Conservation (phyloP, 2,888 invertebrate genomes). For the Vanessa cardui region DNA sequence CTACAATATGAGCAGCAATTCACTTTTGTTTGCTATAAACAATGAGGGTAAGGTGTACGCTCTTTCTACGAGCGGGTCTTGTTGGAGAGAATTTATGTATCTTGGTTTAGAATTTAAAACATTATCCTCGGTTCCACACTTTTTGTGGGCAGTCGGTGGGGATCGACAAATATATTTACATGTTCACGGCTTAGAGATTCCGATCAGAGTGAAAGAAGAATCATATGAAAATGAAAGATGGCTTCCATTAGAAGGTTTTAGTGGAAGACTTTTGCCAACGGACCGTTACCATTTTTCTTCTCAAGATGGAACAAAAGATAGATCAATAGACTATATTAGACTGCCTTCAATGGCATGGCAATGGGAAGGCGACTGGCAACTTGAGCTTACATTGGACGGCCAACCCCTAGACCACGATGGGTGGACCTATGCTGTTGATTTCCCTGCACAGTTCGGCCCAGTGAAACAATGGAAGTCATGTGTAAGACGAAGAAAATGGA, state of each 20-base stretch:
- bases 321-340: constrained; percentile 90
- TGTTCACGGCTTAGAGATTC: constrained; percentile 94
- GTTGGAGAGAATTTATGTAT: constrained; percentile 94
- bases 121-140: constrained; percentile 91
- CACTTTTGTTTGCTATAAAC: constrained; percentile 91
- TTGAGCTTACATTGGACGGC: constrained; percentile 92
- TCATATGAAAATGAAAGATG: constrained; percentile 97
- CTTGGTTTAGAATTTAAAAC: constrained; percentile 94
- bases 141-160: constrained; percentile 96
- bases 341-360: constrained; percentile 97
- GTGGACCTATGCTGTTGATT: constrained; percentile 97
- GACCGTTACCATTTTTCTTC: constrained; percentile 94
- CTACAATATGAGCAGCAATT: constrained; percentile 82
- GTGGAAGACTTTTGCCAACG: constrained; percentile 91
- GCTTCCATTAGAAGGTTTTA: constrained; percentile 95
- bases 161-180: constrained; percentile 96
- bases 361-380: constrained; percentile 97
- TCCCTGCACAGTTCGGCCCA: constrained; percentile 91
- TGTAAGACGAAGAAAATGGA: constrained; percentile 95
- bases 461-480: constrained; percentile 95
- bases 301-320: constrained; percentile 90
- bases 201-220: constrained; percentile 94
- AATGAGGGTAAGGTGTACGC: constrained; percentile 95
- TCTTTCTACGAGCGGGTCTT: constrained; percentile 89
- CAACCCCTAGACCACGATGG: constrained; percentile 95